These are phyloP conservation scores for Bambusicola thoracicus DNA, from an alignment of 2,113 vertebrate species.

Conservation along the genomic window DNA sequence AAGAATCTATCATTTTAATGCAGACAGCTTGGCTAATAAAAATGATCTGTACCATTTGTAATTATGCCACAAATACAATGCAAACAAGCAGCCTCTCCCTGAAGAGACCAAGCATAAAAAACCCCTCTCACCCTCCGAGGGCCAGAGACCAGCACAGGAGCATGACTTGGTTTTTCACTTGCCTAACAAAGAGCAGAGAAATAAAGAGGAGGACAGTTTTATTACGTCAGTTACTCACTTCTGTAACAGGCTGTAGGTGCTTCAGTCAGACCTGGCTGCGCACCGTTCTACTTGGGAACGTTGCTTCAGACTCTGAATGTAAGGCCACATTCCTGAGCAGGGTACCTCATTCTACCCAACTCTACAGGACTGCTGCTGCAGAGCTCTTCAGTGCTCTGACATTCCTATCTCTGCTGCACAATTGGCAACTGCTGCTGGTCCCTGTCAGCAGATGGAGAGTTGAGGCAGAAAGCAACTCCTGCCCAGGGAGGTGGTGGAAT, in stretches of 20 bases:
- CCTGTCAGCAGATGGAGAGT: neutral
- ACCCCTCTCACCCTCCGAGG: neutral
- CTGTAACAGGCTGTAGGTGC: neutral
- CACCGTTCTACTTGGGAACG: neutral
- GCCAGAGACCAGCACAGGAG: neutral
- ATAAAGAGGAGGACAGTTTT: neutral
- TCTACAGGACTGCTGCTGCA: neutral
- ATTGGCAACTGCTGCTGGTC: neutral
- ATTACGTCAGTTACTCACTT: neutral
- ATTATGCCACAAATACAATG: conserved; percentile 76
- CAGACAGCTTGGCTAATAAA: conserved; percentile 81
- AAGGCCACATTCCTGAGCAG: neutral
- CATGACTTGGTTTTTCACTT: neutral
- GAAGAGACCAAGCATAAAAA: conserved; percentile 28
- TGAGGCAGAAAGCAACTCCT: neutral
- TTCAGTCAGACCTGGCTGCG: neutral
- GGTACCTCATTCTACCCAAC: neutral
- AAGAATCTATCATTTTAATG: conserved; percentile 81
- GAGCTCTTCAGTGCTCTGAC: neutral
- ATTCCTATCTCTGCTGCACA: neutral
- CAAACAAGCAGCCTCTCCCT: conserved; percentile 56
- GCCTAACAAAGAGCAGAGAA: neutral
- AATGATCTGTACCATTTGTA: conserved; percentile 78
- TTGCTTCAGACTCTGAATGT: neutral
- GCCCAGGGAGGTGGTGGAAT: no score